Base-by-base conservation (phyloP, 2,113 vertebrate species). In the Tapirus terrestris region DNA sequence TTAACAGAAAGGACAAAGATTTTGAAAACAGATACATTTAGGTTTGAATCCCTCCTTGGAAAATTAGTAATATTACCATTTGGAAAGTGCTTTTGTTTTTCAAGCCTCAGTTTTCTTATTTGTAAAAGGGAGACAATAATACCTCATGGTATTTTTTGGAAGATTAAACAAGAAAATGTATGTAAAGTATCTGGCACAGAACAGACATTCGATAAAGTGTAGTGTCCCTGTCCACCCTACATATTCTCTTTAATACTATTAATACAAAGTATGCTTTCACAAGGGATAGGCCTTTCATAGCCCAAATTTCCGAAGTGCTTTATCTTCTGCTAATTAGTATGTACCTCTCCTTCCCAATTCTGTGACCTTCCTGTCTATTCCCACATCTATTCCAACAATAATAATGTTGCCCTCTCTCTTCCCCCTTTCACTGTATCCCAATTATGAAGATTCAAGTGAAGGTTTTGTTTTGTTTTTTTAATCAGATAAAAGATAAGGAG, bases 231-330 rank as follows among this genome's bases (percentile, higher is more conserved):
- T 70, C 60, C 16, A 83, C 56, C 36, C 63, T 77, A 45, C 18
- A 43, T 68, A 39, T 48, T 95, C 77, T 79, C 80, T 75, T 86
- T 90, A 65, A 85, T 81, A 86, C 36, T 96, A 81, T 93, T 70
- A 86, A 95, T 72, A 90, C 21, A 92, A 89, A 88, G 31, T 31
- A 48, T 10, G 7, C 11, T 94, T 45, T 96, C 82, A 84, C 21
- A 79, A 88, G 84, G 36, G 48, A 72, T 43, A 85, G 53, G 29
- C 29, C 68, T 88, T 94, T 61, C 60, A 79, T 7, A 39, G 65
- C 20, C 27, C 83, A 72, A 89, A 90, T 61, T 93, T 84, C 33
- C 63, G 16, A 82, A 94, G 27, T 48, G 14, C 43, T 79, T 90
- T 80, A 80, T 36, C 77, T 70, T 95, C 60, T 65, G 61, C 39